phyloP scores from a whole-genome alignment of 1,140 invertebrate genomes.

The Sitophilus oryzae region DNA sequence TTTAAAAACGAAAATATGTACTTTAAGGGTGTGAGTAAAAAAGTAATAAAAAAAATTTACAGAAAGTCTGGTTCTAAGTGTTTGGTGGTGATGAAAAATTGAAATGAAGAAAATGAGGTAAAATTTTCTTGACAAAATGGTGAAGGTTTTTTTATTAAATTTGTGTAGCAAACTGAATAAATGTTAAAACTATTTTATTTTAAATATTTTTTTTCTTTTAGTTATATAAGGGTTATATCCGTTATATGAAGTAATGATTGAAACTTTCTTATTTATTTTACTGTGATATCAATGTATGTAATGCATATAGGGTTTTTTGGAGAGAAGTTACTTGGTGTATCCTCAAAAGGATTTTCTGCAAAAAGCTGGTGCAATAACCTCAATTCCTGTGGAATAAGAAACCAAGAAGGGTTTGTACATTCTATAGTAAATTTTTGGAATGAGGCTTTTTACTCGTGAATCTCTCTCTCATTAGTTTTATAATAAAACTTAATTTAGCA shows the following conservation, averaged over 20 bases:
- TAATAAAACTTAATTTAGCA: too few species aligned
- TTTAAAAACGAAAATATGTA: conserved; percentile 20
- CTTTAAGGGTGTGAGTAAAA: conserved; percentile 16
- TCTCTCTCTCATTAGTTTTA: too few species aligned
- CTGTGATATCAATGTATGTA: too few species aligned
- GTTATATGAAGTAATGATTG: too few species aligned
- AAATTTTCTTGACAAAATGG: too few species aligned
- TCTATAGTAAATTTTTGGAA: conserved; percentile 22
- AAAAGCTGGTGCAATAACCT: conserved; percentile 14
- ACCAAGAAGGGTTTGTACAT: conserved; percentile 11
- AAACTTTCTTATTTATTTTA: too few species aligned
- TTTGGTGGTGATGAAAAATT: conserved; percentile 16
- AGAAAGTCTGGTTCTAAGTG: conserved; percentile 13
- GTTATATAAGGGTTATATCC: too few species aligned
- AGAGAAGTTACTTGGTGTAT: conserved; percentile 21
- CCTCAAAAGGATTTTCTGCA: conserved; percentile 21
- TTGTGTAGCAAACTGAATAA: too few species aligned
- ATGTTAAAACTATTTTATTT: too few species aligned
- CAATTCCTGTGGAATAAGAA: neutral
- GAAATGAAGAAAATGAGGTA: too few species aligned
- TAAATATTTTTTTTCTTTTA: neutral
- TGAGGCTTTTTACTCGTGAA: conserved; percentile 30
- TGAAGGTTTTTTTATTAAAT: too few species aligned
- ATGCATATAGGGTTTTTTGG: too few species aligned
- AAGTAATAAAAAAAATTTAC: conserved; percentile 19